Percentiles rank a stretch among this genome's conserved stretches.
Conservation (phyloP, 2,113 vertebrate genomes). For the Bujurquina vittata region DNA sequence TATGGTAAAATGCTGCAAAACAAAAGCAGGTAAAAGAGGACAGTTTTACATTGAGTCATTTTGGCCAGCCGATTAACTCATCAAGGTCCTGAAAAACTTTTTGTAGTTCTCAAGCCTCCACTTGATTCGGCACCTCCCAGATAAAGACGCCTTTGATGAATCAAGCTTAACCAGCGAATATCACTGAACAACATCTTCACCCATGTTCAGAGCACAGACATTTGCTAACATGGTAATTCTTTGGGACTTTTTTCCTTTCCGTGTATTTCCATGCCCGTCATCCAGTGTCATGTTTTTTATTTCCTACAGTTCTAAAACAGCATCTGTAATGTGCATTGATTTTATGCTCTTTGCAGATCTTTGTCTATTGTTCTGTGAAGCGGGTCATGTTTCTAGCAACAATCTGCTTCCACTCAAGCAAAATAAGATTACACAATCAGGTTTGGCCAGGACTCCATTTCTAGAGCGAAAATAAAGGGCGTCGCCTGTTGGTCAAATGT, state of each 20-base stretch:
- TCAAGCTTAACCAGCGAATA: not conserved
- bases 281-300: not conserved
- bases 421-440: not conserved
- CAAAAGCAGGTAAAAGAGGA: not conserved
- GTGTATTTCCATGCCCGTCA: not conserved
- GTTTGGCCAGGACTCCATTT: not conserved
- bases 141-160: not conserved
- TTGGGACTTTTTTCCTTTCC: not conserved
- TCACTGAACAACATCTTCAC: not conserved
- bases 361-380: not conserved
- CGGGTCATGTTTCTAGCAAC: not conserved
- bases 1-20: not conserved
- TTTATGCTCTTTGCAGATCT: not conserved
- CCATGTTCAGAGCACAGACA: not conserved
- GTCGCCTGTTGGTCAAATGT: conserved; percentile 44
- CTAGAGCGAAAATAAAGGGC: not conserved
- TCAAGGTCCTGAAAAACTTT: not conserved
- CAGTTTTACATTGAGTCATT: not conserved
- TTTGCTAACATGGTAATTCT: not conserved
- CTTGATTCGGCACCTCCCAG: conserved; percentile 34
- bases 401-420: conserved; percentile 33
- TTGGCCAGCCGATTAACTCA: not conserved
- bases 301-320: not conserved
- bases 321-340: not conserved
- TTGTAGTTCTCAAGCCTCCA: not conserved